A percentile compares a stretch with the other conserved stretches of the same genome.
These are phyloP conservation scores for Argya squamiceps DNA, from an alignment of 2,797 vertebrate species.

Conservation along the genomic window DNA sequence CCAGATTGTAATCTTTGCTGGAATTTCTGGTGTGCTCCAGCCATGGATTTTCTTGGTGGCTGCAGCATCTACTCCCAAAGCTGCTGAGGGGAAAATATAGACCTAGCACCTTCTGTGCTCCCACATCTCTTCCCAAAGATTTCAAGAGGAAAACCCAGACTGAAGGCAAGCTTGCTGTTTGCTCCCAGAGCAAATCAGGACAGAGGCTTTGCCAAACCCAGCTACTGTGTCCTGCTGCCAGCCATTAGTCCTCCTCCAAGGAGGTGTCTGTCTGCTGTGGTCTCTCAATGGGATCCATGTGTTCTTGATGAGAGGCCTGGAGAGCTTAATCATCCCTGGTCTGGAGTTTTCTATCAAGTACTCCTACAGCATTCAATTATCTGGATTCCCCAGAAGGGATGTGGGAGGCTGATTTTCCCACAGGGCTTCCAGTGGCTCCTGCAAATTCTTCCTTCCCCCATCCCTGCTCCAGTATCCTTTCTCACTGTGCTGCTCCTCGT, in stretches of 20 bases:
- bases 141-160: background rate
- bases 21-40: background rate
- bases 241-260: background rate
- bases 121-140: background rate
- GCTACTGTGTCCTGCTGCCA: background rate
- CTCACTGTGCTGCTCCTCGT: background rate
- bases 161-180: background rate
- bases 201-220: background rate
- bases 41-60: background rate
- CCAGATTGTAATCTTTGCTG: background rate
- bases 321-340: background rate
- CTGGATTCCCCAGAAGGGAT: background rate
- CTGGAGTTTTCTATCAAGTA: background rate
- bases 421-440: background rate
- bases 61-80: background rate
- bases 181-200: background rate
- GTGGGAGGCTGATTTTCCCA: background rate
- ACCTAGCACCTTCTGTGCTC: background rate
- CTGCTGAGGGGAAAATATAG: background rate
- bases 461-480: background rate
- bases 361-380: slow-evolving; percentile 21
- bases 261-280: background rate
- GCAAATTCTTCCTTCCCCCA: background rate
- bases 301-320: background rate
- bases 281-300: background rate